Evolutionary conservation across 2,113 vertebrate genomes (phyloP).

Genomic region (Eleginops maclovinus): DNA sequence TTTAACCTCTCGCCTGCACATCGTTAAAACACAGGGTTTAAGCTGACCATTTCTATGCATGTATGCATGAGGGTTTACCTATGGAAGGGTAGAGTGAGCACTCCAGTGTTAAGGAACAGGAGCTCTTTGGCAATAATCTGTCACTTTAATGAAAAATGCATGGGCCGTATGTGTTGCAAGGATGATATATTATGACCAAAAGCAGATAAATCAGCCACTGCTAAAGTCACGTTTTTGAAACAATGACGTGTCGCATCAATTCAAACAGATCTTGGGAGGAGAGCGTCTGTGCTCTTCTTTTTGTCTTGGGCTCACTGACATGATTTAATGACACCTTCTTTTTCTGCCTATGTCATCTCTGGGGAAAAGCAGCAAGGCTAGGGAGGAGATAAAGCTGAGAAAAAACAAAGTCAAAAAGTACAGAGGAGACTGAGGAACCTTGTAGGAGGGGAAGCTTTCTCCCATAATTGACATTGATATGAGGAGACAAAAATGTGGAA

Average conservation of each 20-base stretch:
- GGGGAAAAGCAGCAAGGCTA: constrained; percentile 40
- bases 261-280: constrained; percentile 68
- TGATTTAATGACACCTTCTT: constrained; percentile 73
- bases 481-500: constrained; percentile 51
- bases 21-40: constrained; percentile 46
- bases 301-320: constrained; percentile 64
- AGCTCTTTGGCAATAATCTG: constrained; percentile 71
- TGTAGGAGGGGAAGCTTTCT: constrained; percentile 36
- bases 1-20: constrained; percentile 24
- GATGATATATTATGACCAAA: constrained; percentile 78
- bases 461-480: constrained; percentile 55
- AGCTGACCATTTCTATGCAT: constrained; percentile 49
- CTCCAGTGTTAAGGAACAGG: constrained; percentile 55
- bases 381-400: constrained; percentile 37
- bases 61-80: constrained; percentile 47
- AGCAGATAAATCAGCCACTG: constrained; percentile 81
- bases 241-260: constrained; percentile 77
- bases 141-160: constrained; percentile 81
- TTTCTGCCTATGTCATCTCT: constrained; percentile 76
- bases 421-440: constrained; percentile 51
- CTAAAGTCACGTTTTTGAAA: constrained; percentile 77
- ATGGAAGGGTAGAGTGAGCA: constrained; percentile 43
- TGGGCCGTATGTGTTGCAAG: constrained; percentile 66
- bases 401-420: constrained; percentile 67
- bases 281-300: constrained; percentile 34